Evolutionary conservation across 2,113 vertebrate genomes (phyloP).

Genomic region (Stigmatopora nigra): DNA sequence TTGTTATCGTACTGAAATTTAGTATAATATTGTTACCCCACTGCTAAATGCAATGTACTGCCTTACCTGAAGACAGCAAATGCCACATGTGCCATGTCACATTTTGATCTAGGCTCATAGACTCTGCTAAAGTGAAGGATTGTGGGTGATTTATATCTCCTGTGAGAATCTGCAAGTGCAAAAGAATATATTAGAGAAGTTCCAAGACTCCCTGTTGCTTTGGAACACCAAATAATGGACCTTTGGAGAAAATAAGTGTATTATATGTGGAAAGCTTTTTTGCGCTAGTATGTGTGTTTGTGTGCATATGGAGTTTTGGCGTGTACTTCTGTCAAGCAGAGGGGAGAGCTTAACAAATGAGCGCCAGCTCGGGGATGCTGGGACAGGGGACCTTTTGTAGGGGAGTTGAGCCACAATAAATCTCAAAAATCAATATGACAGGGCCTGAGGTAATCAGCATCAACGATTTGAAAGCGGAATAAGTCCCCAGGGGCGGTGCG

Average conservation of each 20-base stretch:
- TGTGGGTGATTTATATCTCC: slow-evolving; percentile 1
- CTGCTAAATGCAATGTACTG: neutral
- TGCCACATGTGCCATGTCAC: neutral
- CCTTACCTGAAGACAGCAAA: neutral
- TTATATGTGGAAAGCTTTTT: slow-evolving; percentile 1
- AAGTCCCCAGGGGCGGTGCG: slow-evolving; percentile 45
- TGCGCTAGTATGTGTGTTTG: slow-evolving; percentile 10
- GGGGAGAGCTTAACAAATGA: slow-evolving; percentile 67
- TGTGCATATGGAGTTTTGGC: slow-evolving; percentile 14
- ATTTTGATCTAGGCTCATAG: neutral
- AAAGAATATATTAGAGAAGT: slow-evolving; percentile 2
- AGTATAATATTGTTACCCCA: neutral
- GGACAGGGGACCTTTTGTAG: slow-evolving; percentile 46
- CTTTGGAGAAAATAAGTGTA: neutral
- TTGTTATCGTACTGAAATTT: neutral
- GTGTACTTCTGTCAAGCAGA: slow-evolving; percentile 44
- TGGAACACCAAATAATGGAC: slow-evolving; percentile 5
- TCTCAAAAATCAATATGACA: slow-evolving; percentile 72
- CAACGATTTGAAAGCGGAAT: slow-evolving; percentile 68
- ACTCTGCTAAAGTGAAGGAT: neutral
- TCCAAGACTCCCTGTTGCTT: slow-evolving; percentile 9
- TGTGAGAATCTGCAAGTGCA: neutral
- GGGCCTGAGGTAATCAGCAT: slow-evolving; percentile 67
- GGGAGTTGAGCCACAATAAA: slow-evolving; percentile 62
- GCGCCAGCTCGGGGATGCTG: slow-evolving; percentile 47